These are phyloP conservation scores for Muntiacus muntjak DNA, from an alignment of 2,113 vertebrate genomes.

Conservation along the genomic window DNA sequence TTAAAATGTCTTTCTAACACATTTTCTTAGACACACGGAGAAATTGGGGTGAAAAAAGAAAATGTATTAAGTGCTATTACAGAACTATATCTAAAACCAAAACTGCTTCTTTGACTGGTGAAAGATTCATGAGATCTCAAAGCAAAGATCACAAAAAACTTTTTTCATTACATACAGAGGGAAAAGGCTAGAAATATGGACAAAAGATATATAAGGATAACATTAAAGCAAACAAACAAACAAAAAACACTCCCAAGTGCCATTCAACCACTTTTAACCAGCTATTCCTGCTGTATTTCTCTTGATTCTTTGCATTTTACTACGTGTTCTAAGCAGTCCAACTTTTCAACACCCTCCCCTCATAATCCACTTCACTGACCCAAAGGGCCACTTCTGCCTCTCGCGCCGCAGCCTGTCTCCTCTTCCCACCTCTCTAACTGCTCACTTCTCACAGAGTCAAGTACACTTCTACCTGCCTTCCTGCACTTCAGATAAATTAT, in stretches of 20 bases:
- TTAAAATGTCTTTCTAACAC: not conserved
- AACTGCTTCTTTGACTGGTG: not conserved
- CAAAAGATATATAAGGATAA: not conserved
- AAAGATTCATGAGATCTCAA: not conserved
- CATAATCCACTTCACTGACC: accelerated
- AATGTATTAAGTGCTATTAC: not conserved
- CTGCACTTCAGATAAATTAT: not conserved
- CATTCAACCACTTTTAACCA: not conserved
- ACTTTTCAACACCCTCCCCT: accelerated
- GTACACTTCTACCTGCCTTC: not conserved
- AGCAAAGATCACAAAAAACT: not conserved
- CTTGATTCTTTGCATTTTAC: too few species aligned
- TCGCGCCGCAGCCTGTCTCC: accelerated
- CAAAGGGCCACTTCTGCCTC: not conserved
- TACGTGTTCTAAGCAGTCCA: accelerated
- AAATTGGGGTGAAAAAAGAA: not conserved
- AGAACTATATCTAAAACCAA: slow-evolving; percentile 20
- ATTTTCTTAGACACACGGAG: slow-evolving; percentile 13
- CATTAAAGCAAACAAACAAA: not conserved
- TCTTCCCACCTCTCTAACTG: not conserved
- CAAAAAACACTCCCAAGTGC: not conserved
- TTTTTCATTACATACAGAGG: not conserved
- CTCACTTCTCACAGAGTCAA: not conserved
- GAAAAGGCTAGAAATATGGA: not conserved
- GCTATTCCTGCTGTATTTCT: accelerated